Conservation (phyloP, 2,888 invertebrate genomes). For the Pollenia amentaria region DNA sequence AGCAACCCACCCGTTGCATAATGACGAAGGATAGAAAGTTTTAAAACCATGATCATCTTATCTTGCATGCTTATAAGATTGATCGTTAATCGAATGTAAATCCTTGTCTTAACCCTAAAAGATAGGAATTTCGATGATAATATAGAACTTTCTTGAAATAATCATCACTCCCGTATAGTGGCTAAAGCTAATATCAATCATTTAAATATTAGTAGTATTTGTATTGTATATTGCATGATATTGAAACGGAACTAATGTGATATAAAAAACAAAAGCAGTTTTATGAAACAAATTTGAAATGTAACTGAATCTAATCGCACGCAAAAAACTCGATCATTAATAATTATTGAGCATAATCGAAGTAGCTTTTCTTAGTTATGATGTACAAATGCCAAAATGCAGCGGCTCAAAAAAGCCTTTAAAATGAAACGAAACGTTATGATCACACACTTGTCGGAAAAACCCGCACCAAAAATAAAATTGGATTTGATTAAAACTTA, state of each 20-base stretch:
- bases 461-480: too few species aligned
- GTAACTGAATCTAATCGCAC: not conserved
- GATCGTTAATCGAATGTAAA: conserved; percentile 33
- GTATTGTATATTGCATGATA: not conserved
- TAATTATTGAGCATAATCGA: too few species aligned
- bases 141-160: conserved; percentile 12
- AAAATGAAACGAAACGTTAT: not conserved
- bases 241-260: not conserved
- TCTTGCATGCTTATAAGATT: not conserved
- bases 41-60: not conserved
- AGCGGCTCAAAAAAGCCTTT: not conserved
- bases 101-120: not conserved
- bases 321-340: too few species aligned
- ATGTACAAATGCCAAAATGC: not conserved
- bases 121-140: conserved; percentile 7
- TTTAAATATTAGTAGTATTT: not conserved
- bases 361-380: not conserved
- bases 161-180: conserved; percentile 19
- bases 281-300: conserved; percentile 19
- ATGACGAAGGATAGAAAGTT: too few species aligned
- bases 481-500: too few species aligned
- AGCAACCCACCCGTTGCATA: too few species aligned
- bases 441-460: too few species aligned
- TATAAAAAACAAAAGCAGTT: not conserved
- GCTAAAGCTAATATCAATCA: not conserved